Evolutionary conservation across 2,113 vertebrate genomes (phyloP).

Genomic region (cat (Felis catus)): F.catus_Fca126_mat1.0 CM031427.1:2719001-2719500

Average conservation of each 20-base stretch:
- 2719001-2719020: neutral
- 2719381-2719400: neutral
- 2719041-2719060: neutral
- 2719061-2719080: neutral
- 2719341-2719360: neutral
- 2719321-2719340: neutral
- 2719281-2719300: neutral
- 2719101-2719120: neutral
- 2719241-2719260: neutral
- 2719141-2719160: neutral
- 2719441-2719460: neutral
- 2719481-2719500: rapidly evolving
- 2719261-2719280: neutral
- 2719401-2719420: neutral
- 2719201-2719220: neutral
- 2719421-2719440: neutral
- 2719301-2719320: neutral
- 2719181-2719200: neutral
- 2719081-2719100: neutral
- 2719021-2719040: neutral
- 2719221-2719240: neutral
- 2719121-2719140: neutral
- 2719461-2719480: neutral
- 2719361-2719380: neutral
- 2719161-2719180: neutral